phyloP scores from a whole-genome alignment of 2,113 vertebrate species.

The Myotis lucifugus region DNA sequence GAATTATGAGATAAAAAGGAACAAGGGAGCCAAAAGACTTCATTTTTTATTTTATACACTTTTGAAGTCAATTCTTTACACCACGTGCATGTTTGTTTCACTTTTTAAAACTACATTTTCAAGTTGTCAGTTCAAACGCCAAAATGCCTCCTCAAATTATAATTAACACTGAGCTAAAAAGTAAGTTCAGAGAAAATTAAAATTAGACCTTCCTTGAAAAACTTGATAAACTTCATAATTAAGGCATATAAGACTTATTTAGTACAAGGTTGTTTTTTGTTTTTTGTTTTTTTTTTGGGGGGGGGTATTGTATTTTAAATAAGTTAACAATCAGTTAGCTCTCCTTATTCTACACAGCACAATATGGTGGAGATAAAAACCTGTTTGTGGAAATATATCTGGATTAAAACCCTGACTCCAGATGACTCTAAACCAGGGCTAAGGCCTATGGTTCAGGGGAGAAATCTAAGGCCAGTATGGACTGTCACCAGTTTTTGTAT shows the following conservation, averaged over 20 bases:
- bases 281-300: background rate
- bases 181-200: constrained; percentile 31
- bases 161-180: constrained; percentile 54
- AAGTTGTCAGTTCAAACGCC: constrained; percentile 53
- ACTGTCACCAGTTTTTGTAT: background rate
- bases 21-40: background rate
- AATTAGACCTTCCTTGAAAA: constrained; percentile 7
- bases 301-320: background rate
- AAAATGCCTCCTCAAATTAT: constrained; percentile 46
- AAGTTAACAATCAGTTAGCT: background rate
- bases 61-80: background rate
- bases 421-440: background rate
- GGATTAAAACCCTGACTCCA: background rate
- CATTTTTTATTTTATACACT: background rate
- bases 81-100: background rate
- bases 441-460: background rate
- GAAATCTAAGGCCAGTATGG: background rate
- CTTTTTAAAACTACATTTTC: constrained; percentile 1
- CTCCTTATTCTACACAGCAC: background rate
- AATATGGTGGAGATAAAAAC: background rate
- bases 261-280: background rate
- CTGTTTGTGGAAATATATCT: background rate
- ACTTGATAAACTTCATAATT: background rate
- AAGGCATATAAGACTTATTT: background rate
- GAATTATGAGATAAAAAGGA: background rate